These are phyloP conservation scores for Tribolium castaneum DNA, from an alignment of 1,140 invertebrate species.

Conservation along the genomic window DNA sequence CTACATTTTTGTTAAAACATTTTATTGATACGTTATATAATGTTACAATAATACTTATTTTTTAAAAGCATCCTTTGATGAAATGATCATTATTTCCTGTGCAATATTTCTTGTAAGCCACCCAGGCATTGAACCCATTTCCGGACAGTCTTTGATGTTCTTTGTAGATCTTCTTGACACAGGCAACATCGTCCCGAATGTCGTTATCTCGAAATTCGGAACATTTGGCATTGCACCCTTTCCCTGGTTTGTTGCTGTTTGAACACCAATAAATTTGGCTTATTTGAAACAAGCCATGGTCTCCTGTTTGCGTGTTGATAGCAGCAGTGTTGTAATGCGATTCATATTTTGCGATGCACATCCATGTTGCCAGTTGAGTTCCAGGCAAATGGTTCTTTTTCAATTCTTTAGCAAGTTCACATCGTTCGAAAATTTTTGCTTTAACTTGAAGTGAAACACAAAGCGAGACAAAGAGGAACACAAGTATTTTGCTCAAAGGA, in stretches of 20 bases:
- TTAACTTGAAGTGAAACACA: neutral
- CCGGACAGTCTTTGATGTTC: constrained; percentile 2
- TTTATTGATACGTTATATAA: neutral
- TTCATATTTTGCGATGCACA: constrained; percentile 24
- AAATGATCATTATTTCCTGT: neutral
- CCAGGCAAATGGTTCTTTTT: neutral
- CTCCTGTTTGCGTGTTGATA: neutral
- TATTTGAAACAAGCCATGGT: constrained; percentile 24
- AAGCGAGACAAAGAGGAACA: neutral
- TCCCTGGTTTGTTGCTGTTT: constrained; percentile 3
- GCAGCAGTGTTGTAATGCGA: constrained; percentile 12
- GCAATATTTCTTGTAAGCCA: constrained; percentile 1
- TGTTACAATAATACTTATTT: neutral
- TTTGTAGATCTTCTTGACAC: constrained; percentile 5
- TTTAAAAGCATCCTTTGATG: constrained; percentile 12
- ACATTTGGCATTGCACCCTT: neutral
- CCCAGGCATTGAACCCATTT: constrained; percentile 29
- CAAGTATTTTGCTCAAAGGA: neutral
- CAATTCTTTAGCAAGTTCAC: constrained; percentile 24
- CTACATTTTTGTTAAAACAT: neutral
- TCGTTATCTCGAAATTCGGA: neutral
- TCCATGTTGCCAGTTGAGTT: constrained; percentile 11
- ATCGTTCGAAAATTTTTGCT: constrained; percentile 28
- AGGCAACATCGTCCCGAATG: constrained; percentile 13
- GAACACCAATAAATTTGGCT: constrained; percentile 18